Evolutionary conservation across 2,888 invertebrate species (phyloP).

Genomic region (Eurois occulta): DNA sequence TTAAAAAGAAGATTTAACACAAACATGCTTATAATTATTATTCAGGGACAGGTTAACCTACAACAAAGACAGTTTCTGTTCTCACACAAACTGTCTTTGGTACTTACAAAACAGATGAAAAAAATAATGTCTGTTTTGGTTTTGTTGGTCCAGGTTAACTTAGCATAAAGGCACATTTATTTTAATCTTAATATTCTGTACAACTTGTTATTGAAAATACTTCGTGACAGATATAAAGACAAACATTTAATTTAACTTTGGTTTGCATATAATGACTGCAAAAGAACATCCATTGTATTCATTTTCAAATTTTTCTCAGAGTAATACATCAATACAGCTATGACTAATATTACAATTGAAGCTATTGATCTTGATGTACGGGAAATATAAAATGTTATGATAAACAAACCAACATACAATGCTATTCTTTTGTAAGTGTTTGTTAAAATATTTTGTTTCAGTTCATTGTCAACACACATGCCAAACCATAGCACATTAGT

Average conservation of each 20-base stretch:
- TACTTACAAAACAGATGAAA: background rate
- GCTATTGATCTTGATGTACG: conserved; percentile 73
- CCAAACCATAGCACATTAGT: conserved; percentile 77
- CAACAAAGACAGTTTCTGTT: background rate
- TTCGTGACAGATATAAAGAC: background rate
- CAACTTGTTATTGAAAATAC: conserved; percentile 13
- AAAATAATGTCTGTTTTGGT: background rate
- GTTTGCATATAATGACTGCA: conserved; percentile 35
- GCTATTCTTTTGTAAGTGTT: conserved; percentile 72
- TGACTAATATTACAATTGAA: conserved; percentile 73
- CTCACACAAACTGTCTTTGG: no score
- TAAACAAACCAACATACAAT: conserved; percentile 77
- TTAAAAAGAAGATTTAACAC: background rate
- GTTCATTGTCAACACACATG: conserved; percentile 77
- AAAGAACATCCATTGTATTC: conserved; percentile 71
- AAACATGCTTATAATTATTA: background rate
- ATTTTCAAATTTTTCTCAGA: conserved; percentile 74
- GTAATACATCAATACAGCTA: conserved; percentile 78
- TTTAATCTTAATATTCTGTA: background rate
- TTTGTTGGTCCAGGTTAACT: background rate
- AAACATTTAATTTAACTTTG: conserved; percentile 3
- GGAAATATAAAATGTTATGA: conserved; percentile 75
- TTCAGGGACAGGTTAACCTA: background rate
- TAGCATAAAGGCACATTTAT: background rate
- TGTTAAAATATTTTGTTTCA: conserved; percentile 74